A percentile compares a stretch with the other conserved stretches of the same genome.
phyloP scores from a whole-genome alignment of 2,888 invertebrate genomes.

The Trisateles emortualis region DNA sequence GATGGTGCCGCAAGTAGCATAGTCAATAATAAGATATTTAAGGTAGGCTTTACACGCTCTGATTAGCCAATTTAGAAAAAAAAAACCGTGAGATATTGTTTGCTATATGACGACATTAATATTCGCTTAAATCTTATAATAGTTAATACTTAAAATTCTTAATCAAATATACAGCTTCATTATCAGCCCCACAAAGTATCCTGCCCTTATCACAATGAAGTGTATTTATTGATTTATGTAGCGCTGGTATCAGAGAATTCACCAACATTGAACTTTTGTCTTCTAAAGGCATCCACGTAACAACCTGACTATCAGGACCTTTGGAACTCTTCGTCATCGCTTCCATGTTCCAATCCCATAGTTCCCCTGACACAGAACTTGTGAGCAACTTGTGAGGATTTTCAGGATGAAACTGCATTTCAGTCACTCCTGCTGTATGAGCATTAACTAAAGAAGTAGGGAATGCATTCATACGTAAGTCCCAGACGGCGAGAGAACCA shows the following conservation, averaged over 20 bases:
- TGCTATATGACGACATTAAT: too few species aligned
- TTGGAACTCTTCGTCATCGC: conserved; percentile 73
- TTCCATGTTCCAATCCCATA: conserved; percentile 96
- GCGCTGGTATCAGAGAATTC: conserved; percentile 90
- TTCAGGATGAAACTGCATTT: conserved; percentile 95
- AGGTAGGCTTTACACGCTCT: too few species aligned
- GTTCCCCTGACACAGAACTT: conserved; percentile 92
- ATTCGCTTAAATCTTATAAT: too few species aligned
- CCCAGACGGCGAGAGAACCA: conserved; percentile 96
- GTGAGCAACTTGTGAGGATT: conserved; percentile 94
- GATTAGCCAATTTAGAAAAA: too few species aligned
- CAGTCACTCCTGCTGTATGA: conserved; percentile 92
- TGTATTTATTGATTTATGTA: conserved; percentile 93
- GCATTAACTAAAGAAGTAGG: conserved; percentile 94
- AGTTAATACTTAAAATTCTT: conserved; percentile 87
- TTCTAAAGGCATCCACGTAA: conserved; percentile 89
- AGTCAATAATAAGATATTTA: too few species aligned
- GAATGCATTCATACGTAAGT: conserved; percentile 93
- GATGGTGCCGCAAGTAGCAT: too few species aligned
- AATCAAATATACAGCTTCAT: conserved; percentile 95
- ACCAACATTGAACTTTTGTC: conserved; percentile 90
- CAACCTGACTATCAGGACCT: conserved; percentile 74
- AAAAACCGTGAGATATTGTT: too few species aligned
- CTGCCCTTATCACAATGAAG: conserved; percentile 92
- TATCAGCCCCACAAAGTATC: conserved; percentile 94